Evolutionary conservation across 2,113 vertebrate genomes (phyloP), one percentile per base, ranked within the genome.

Genomic region (Xiphophorus maculatus): DNA sequence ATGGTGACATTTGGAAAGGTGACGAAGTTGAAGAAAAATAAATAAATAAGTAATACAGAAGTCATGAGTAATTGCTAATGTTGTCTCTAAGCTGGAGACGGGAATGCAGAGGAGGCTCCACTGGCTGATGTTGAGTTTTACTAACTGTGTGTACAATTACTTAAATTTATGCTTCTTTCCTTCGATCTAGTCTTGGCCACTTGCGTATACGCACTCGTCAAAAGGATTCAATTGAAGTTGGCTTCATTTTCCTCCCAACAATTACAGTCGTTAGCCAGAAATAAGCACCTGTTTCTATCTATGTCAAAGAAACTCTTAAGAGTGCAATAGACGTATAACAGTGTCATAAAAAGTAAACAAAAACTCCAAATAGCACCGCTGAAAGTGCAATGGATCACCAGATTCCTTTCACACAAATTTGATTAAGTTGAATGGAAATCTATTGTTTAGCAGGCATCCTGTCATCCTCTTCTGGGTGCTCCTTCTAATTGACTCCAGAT

Each of bases 401-500:
- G 44, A 62, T 13, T 11, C 3, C 27, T 10, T 10, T 37, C 32
- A 65, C 8, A 25, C 8, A 35, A 13, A 8, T 35, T 1, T 33
- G 17, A 22, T 35, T 9, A n/a, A 37, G n/a, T 5, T 40, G 33
- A 11, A 35, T 28, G 51, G 44, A 19, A 27, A 42, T 19, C 51
- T 22, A 0, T 30, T 5, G 22, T 67, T 68, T 58, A 30, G 15
- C 5, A 17, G 28, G 4, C 7, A 35, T 65, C 22, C 32, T 22
- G 33, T 28, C 35, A 12, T 69, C 27, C 10, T 27, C 1, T 74
- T 15, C 30, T 15, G 15, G 70, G 42, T 44, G 11, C 27, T 44
- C 29, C 73, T 69, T 37, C 54, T 32, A 85, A 81, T 66, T 63
- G 62, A 65, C 73, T 73, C 84, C 83, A 89, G 76, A 81, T 80